Conservation (phyloP, 2,797 vertebrate genomes). For the Sciurus carolinensis region DNA sequence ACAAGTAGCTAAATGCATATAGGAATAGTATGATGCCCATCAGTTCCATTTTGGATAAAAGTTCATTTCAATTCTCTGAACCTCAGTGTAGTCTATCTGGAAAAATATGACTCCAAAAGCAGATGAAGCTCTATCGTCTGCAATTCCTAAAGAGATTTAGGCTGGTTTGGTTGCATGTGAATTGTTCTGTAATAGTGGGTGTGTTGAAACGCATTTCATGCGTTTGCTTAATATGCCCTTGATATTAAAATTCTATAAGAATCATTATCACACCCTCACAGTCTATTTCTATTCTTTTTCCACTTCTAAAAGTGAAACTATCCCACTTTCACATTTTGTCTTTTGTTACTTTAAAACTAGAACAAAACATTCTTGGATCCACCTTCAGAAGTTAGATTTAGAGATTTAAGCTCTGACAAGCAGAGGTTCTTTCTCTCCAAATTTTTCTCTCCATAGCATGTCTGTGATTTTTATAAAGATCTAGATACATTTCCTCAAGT, state of each 20-base stretch:
- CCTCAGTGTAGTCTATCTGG: neutral
- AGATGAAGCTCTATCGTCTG: neutral
- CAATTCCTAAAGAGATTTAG: conserved; percentile 43
- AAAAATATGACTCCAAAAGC: neutral
- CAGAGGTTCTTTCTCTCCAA: neutral
- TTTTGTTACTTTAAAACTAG: conserved; percentile 76
- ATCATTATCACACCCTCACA: conserved; percentile 55
- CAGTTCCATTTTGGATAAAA: conserved; percentile 43
- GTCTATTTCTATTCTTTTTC: conserved; percentile 63
- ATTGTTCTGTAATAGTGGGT: neutral
- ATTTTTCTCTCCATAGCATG: neutral
- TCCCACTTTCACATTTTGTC: conserved; percentile 54
- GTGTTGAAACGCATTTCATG: conserved; percentile 28
- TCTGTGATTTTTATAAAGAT: conserved; percentile 25
- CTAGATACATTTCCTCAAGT: neutral
- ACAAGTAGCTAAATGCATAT: neutral
- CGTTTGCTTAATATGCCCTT: conserved; percentile 42
- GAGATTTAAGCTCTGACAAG: conserved; percentile 6
- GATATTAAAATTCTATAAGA: conserved; percentile 55
- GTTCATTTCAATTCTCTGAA: conserved; percentile 33
- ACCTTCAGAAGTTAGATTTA: conserved; percentile 70
- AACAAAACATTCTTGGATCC: conserved; percentile 69
- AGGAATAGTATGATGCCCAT: neutral
- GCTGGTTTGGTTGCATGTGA: neutral
- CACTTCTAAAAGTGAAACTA: conserved; percentile 58